Evolutionary conservation across 1,140 invertebrate genomes (phyloP).

Genomic region (Anagrus nilaparvatae): DNA sequence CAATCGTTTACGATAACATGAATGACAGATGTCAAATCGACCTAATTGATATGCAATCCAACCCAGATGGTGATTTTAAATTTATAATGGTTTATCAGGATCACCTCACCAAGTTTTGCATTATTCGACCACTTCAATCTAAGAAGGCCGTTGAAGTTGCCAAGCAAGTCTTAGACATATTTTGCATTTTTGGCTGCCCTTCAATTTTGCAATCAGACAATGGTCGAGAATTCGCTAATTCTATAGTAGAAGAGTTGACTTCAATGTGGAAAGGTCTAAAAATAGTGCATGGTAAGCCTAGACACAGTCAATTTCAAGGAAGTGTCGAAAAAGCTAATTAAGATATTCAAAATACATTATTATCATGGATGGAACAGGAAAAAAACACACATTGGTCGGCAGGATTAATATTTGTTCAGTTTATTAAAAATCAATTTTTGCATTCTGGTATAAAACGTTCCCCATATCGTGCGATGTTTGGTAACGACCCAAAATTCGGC

Average conservation of each 20-base stretch:
- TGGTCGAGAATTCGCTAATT: too few species aligned
- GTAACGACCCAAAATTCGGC: slow-evolving; percentile 1
- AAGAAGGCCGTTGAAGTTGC: slow-evolving; percentile 20
- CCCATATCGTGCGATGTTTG: slow-evolving; percentile 26
- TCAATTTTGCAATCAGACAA: background rate
- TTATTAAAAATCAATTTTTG: slow-evolving; percentile 24
- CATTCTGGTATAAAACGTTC: slow-evolving; percentile 24
- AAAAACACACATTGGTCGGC: slow-evolving; percentile 20
- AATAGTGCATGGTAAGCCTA: slow-evolving; percentile 30
- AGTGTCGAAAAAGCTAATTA: slow-evolving; percentile 29
- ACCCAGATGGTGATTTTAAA: too few species aligned
- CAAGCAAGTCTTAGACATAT: slow-evolving; percentile 15
- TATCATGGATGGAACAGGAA: slow-evolving; percentile 25
- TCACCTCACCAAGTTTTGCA: slow-evolving; percentile 21
- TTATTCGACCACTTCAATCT: slow-evolving; percentile 15
- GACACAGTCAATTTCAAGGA: slow-evolving; percentile 23
- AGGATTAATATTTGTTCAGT: slow-evolving; percentile 26
- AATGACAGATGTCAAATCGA: slow-evolving; percentile 21
- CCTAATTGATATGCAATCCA: too few species aligned
- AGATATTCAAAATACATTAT: slow-evolving; percentile 32
- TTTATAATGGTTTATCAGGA: too few species aligned
- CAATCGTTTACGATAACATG: slow-evolving; percentile 15
- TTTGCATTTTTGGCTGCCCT: too few species aligned
- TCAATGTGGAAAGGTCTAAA: background rate
- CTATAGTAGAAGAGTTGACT: background rate